phyloP scores from a whole-genome alignment of 92 coral and sea anemone species.

The Metridium senile region DNA sequence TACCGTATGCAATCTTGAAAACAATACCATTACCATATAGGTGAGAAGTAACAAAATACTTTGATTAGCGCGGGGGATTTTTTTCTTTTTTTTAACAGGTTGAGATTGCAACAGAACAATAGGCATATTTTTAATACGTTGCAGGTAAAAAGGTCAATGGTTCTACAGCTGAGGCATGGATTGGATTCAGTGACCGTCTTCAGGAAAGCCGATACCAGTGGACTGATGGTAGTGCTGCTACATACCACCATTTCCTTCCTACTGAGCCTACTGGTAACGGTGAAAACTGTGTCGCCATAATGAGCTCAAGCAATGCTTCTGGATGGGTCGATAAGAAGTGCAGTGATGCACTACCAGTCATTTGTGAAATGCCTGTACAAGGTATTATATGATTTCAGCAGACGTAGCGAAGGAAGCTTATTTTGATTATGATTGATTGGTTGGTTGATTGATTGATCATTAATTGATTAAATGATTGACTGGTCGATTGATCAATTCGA shows the following conservation, averaged over 20 bases:
- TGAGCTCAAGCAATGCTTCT: conserved; percentile 32
- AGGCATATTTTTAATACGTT: background rate
- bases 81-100: too few relatives aligned
- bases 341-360: conserved; percentile 45
- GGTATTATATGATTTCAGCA: conserved; percentile 30
- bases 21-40: too few relatives aligned
- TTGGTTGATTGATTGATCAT: too few relatives aligned
- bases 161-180: conserved; percentile 58
- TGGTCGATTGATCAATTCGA: too few relatives aligned
- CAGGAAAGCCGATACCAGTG: conserved; percentile 65
- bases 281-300: conserved; percentile 77
- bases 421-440: too few relatives aligned
- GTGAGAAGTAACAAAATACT: too few relatives aligned
- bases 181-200: conserved; percentile 70
- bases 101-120: too few relatives aligned
- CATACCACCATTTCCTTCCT: conserved; percentile 64
- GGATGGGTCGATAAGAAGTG: conserved; percentile 86
- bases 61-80: too few relatives aligned
- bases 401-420: background rate
- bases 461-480: too few relatives aligned
- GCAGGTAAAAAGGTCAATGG: background rate
- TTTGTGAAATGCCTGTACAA: conserved; percentile 65
- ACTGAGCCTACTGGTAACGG: conserved; percentile 73
- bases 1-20: too few relatives aligned
- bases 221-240: conserved; percentile 68